phyloP scores from a whole-genome alignment of 2,888 invertebrate genomes.

The Rotaria socialis region DNA sequence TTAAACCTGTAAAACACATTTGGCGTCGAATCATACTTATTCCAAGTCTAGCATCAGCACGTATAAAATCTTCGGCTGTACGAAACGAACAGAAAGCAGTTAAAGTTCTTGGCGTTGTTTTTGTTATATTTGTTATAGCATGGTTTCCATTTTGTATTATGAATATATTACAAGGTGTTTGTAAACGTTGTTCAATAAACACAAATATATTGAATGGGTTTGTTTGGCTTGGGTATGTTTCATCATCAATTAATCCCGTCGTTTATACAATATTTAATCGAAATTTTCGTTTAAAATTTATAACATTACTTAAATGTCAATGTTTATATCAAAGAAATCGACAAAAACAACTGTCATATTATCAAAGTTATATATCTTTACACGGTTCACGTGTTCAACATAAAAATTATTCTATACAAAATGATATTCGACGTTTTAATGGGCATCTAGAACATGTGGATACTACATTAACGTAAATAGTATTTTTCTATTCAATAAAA shows the following conservation, averaged over 20 bases:
- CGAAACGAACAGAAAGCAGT: constrained; percentile 90
- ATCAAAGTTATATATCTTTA: neutral
- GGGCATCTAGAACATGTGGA: neutral
- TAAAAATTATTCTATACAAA: neutral
- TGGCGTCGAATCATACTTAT: neutral
- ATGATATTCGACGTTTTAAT: constrained; percentile 11
- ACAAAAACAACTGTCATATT: neutral
- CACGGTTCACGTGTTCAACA: neutral
- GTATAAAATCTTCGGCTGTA: constrained; percentile 61
- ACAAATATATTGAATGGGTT: constrained; percentile 46
- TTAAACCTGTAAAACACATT: neutral
- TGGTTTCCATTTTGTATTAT: constrained; percentile 94
- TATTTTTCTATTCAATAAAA: neutral
- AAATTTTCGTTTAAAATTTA: constrained; percentile 67
- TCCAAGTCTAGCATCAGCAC: neutral
- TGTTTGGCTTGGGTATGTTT: constrained; percentile 84
- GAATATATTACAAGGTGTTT: constrained; percentile 81
- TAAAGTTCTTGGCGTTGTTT: constrained; percentile 86
- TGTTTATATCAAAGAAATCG: neutral
- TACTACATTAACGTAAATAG: neutral
- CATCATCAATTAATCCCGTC: constrained; percentile 88
- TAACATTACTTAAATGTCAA: neutral
- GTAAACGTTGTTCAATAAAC: constrained; percentile 60
- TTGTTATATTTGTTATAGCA: constrained; percentile 84
- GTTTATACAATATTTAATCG: constrained; percentile 93